Evolutionary conservation across 2,888 invertebrate species (phyloP), one percentile per base, ranked within the genome.

Genomic region (Hemithea aestivaria): DNA sequence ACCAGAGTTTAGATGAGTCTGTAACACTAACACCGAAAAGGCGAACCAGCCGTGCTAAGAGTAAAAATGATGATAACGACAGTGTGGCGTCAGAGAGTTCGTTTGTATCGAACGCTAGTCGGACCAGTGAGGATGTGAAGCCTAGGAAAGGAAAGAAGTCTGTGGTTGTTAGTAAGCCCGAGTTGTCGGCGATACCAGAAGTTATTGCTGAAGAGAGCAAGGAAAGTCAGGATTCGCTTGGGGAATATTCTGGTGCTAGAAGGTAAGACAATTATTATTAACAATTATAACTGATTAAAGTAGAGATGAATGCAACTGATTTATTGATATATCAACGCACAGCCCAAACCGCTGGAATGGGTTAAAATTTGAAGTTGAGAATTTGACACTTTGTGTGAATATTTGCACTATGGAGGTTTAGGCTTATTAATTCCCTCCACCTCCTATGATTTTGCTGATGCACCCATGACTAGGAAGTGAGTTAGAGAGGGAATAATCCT

Each of bases 131-230:
- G n/a, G 41, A 34, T 0, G 48, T 40, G 0, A 73, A 66, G 26
- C 37, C 48, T 1, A 67, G 75, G 8, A 84, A 77, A 38, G 73
- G 73, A 0, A 64, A 77, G 24, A 83, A 76, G 34, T 70, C 82
- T 0, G 58, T 68, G 9, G 32, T 82, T 16, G 61, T 58, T 0
- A 64, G 63, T 0, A 85, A 82, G 38, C 70, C 84, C 0, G 87
- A 87, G 20, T 35, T 88, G 40, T 74, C 84, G 21, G 87, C 80
- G 35, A 87, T 87, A 53, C 87, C 87, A 0, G 87, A 88, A 45
- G 66, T 66, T n/a, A 51, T 62, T 0, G 58, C 61, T 0, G 84
- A 82, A 27, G 81, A 79, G 2, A 53, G 51, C 7, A 58, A 47
- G 30, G 33, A 26, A 6, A 31, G 27, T 2, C n/a, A 42, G 1